phyloP scores from a whole-genome alignment of 23 tunicate genomes.

The Halocynthia roretzi region DNA sequence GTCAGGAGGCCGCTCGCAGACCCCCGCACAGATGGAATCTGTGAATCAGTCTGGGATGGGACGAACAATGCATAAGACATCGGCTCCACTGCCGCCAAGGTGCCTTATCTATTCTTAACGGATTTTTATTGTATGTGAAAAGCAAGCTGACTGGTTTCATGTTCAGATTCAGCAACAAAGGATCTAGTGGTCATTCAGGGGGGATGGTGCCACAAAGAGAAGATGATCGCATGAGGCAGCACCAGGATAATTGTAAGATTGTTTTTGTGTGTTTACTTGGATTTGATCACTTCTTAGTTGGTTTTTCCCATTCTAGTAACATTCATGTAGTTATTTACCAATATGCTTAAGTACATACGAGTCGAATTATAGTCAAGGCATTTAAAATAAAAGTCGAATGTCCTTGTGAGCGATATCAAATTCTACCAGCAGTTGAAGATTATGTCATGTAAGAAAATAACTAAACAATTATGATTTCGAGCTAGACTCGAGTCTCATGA shows the following conservation, averaged over 20 bases:
- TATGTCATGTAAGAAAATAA: too few species aligned
- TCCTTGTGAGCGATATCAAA: too few species aligned
- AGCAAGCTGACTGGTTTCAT: not conserved
- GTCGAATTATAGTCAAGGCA: not conserved
- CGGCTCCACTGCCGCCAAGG: not conserved
- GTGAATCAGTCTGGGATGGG: not conserved
- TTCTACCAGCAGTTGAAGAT: too few species aligned
- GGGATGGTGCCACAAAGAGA: not conserved
- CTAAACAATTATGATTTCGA: too few species aligned
- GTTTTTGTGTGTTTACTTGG: not conserved
- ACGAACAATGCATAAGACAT: too few species aligned
- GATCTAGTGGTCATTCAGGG: constrained; percentile 17
- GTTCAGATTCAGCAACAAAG: constrained; percentile 6
- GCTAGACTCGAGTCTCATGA: too few species aligned
- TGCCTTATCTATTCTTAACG: not conserved
- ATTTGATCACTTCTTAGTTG: too few species aligned
- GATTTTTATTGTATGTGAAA: not conserved
- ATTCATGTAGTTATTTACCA: not conserved
- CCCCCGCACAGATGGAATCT: not conserved
- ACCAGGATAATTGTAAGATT: not conserved
- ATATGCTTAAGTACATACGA: not conserved
- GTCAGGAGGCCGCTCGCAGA: not conserved
- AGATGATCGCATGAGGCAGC: constrained; percentile 11
- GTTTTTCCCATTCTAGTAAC: not conserved
- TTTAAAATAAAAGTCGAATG: not conserved